Percentiles rank a stretch among this genome's conserved stretches.
Evolutionary conservation across 1,140 invertebrate genomes (phyloP).

Genomic region (Watersipora subatra): DNA sequence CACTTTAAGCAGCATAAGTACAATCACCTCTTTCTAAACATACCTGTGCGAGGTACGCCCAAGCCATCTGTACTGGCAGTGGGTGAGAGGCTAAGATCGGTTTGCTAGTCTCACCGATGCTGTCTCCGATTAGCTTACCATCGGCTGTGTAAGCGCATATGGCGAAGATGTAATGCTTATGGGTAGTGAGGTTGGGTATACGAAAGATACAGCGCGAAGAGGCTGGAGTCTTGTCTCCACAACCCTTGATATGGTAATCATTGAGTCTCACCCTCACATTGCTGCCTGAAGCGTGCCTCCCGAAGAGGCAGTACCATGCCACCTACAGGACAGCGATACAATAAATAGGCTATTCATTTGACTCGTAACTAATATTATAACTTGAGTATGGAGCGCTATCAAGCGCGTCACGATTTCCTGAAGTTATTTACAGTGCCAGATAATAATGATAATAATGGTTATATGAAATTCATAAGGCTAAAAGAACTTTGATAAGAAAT

Average conservation of each 20-base stretch:
- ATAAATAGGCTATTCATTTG: no score
- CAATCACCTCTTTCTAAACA: no score
- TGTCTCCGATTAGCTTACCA: slow-evolving; percentile 33
- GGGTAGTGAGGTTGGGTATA: slow-evolving; percentile 26
- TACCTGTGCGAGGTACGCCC: slow-evolving; percentile 35
- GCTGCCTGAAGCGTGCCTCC: slow-evolving; percentile 21
- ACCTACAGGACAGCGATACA: slow-evolving; percentile 30
- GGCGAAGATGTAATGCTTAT: slow-evolving; percentile 37
- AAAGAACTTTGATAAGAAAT: no score
- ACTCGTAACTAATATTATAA: no score
- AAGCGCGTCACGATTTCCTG: no score
- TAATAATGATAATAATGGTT: no score
- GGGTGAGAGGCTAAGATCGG: slow-evolving; percentile 35
- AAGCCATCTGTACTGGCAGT: slow-evolving; percentile 32
- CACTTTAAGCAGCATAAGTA: no score
- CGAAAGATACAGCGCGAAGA: slow-evolving; percentile 22
- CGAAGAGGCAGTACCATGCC: slow-evolving; percentile 37
- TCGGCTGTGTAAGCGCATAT: slow-evolving; percentile 35
- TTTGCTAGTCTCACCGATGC: slow-evolving; percentile 33
- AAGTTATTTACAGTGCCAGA: no score
- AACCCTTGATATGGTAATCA: slow-evolving; percentile 31
- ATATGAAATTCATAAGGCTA: no score
- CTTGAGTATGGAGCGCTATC: no score
- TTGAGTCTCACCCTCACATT: slow-evolving; percentile 36
- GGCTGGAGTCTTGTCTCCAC: slow-evolving; percentile 32